Conservation (phyloP, 1,140 invertebrate species). For the Vanessa atalanta region DNA sequence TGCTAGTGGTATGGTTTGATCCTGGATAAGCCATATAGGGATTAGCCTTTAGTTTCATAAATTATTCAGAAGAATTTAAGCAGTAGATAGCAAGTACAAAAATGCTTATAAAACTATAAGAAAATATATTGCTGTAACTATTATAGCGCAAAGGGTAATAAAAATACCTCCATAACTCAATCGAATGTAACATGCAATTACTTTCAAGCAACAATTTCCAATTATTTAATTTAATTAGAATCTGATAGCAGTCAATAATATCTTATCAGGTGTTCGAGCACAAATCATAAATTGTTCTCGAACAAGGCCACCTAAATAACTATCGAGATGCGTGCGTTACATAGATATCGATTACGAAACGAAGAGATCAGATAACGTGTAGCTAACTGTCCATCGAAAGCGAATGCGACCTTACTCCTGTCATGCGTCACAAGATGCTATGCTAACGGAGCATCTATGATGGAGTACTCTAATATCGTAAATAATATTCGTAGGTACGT, state of each 20-base stretch:
- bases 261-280: conserved; percentile 46
- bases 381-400: conserved; percentile 54
- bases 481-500: background rate
- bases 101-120: background rate
- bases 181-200: conserved; percentile 18
- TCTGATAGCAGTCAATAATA: conserved; percentile 29
- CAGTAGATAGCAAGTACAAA: background rate
- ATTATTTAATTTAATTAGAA: conserved; percentile 41
- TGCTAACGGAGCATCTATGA: conserved; percentile 15
- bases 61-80: background rate
- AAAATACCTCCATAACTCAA: conserved; percentile 13
- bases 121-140: background rate
- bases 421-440: conserved; percentile 40
- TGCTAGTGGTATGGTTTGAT: background rate
- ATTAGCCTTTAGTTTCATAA: no score
- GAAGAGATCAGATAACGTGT: conserved; percentile 62
- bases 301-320: conserved; percentile 58
- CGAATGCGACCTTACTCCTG: conserved; percentile 55
- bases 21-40: background rate
- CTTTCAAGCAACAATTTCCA: conserved; percentile 26
- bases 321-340: conserved; percentile 53
- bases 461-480: background rate
- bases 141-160: background rate
- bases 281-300: conserved; percentile 55
- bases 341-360: conserved; percentile 61